phyloP scores from a whole-genome alignment of 2,888 invertebrate genomes.

The Orthonevra nobilis region DNA sequence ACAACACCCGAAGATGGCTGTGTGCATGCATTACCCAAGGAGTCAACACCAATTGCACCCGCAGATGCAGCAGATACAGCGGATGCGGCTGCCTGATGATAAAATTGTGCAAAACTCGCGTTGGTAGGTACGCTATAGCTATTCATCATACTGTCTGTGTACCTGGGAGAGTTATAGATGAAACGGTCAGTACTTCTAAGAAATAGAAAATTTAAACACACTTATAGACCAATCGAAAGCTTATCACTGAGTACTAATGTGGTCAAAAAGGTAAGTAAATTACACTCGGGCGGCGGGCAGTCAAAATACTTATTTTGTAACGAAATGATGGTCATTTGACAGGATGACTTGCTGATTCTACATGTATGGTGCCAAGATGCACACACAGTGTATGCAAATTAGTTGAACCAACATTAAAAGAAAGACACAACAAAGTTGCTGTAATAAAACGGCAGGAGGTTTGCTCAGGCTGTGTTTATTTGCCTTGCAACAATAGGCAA shows the following conservation, averaged over 20 bases:
- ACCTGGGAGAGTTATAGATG: constrained; percentile 75
- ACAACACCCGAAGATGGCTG: constrained; percentile 85
- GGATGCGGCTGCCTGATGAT: constrained; percentile 88
- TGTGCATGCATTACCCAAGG: constrained; percentile 90
- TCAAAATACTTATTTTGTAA: constrained; percentile 42
- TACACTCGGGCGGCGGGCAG: too few relatives aligned
- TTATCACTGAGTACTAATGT: constrained; percentile 26
- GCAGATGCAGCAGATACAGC: constrained; percentile 89
- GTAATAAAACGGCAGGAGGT: constrained; percentile 54
- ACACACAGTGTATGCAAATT: constrained; percentile 60
- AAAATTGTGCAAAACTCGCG: constrained; percentile 88
- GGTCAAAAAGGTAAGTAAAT: constrained; percentile 49
- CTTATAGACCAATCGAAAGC: constrained; percentile 49
- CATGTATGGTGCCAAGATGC: constrained; percentile 16
- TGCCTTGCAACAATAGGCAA: constrained; percentile 37
- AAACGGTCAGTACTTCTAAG: constrained; percentile 33
- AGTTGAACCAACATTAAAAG: constrained; percentile 33
- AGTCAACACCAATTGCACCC: constrained; percentile 87
- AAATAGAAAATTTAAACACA: constrained; percentile 21
- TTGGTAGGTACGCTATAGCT: constrained; percentile 81
- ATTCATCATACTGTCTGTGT: constrained; percentile 80
- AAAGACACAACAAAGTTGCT: constrained; percentile 13
- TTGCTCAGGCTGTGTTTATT: constrained; percentile 27
- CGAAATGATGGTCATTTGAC: constrained; percentile 52
- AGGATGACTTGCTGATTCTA: constrained; percentile 57